A percentile compares a stretch with the other conserved stretches of the same genome.
These are phyloP conservation scores for Drosophila watanabei DNA, from an alignment of 1,140 invertebrate genomes.

Conservation along the genomic window DNA sequence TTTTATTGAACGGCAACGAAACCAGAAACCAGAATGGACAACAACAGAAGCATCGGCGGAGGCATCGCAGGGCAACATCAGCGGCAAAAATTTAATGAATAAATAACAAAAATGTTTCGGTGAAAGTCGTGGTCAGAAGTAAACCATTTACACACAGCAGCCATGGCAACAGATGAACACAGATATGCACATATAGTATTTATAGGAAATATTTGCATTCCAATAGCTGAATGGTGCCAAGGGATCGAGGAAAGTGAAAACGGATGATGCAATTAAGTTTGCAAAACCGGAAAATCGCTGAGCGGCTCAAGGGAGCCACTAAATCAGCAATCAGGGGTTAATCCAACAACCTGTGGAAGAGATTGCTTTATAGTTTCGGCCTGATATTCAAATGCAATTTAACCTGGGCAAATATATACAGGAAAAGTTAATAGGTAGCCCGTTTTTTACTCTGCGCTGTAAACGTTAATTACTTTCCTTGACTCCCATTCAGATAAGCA, in stretches of 20 bases:
- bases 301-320: not conserved
- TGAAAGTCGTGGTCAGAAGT: conserved; percentile 80
- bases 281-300: conserved; percentile 11
- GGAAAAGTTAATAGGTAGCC: not conserved
- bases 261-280: conserved; percentile 47
- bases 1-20: conserved; percentile 48
- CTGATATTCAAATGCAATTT: not conserved
- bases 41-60: conserved; percentile 46
- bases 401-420: not conserved
- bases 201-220: conserved; percentile 52
- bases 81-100: conserved; percentile 81
- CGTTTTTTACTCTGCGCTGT: not conserved
- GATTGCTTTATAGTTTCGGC: not conserved
- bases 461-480: conserved; percentile 30
- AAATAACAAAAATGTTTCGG: conserved; percentile 81
- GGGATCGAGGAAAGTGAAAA: conserved; percentile 68
- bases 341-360: not conserved
- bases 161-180: conserved; percentile 55
- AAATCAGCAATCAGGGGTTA: not conserved
- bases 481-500: conserved; percentile 24
- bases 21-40: conserved; percentile 54
- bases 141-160: conserved; percentile 70
- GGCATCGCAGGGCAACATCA: conserved; percentile 44
- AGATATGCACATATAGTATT: conserved; percentile 2
- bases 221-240: conserved; percentile 33